phyloP scores from a whole-genome alignment of 2,113 vertebrate species.

The Ramphastos sulfuratus region DNA sequence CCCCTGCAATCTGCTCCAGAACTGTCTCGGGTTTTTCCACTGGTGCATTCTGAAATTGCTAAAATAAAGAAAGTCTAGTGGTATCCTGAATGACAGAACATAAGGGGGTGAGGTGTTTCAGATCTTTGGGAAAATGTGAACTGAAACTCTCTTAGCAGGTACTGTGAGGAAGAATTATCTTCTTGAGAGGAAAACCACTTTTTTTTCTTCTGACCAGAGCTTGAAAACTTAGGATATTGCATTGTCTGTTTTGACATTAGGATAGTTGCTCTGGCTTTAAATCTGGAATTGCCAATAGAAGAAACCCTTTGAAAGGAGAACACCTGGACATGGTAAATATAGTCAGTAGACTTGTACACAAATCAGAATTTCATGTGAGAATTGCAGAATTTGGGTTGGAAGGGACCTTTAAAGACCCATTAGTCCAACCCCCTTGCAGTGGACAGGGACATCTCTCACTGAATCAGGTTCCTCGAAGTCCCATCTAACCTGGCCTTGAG shows the following conservation, averaged over 20 bases:
- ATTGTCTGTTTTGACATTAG: not conserved
- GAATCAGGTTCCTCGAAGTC: not conserved
- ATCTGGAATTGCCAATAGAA: not conserved
- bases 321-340: not conserved
- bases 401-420: not conserved
- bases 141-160: not conserved
- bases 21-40: not conserved
- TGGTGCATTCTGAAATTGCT: not conserved
- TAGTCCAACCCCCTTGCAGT: too few relatives aligned
- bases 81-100: not conserved
- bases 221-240: not conserved
- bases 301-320: not conserved
- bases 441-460: too few relatives aligned
- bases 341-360: not conserved
- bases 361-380: not conserved
- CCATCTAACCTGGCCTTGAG: not conserved
- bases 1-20: not conserved
- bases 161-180: not conserved
- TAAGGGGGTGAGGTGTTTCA: not conserved
- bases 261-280: not conserved
- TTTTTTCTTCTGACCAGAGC: not conserved
- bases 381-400: not conserved
- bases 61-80: not conserved
- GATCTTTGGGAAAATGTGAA: not conserved
- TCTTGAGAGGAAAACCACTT: not conserved